Evolutionary conservation across 1,140 invertebrate genomes (phyloP).

Genomic region (Latrodectus geometricus): DNA sequence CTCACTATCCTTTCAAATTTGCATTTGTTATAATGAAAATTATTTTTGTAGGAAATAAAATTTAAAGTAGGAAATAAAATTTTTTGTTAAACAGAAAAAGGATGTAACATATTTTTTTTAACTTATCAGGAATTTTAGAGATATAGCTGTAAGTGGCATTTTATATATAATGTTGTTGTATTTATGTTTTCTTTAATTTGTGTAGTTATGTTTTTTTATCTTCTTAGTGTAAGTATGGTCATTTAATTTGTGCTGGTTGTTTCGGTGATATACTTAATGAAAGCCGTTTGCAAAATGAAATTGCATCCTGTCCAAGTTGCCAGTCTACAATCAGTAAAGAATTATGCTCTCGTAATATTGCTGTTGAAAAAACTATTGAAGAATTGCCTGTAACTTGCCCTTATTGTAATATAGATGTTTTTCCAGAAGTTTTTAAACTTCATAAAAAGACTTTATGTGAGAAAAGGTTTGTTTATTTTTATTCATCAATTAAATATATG

Average conservation of each 20-base stretch:
- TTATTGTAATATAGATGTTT: constrained; percentile 87
- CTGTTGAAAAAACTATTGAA: constrained; percentile 94
- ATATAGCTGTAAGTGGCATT: not conserved
- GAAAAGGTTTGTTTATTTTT: constrained; percentile 75
- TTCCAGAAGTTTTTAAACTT: constrained; percentile 84
- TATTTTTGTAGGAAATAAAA: not conserved
- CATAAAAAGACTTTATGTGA: constrained; percentile 89
- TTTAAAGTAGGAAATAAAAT: not conserved
- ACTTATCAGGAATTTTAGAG: no score
- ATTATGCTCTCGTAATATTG: constrained; percentile 75
- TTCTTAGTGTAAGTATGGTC: constrained; percentile 93
- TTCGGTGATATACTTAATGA: constrained; percentile 95
- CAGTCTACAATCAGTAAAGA: constrained; percentile 89
- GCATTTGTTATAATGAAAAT: not conserved
- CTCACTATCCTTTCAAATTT: no score
- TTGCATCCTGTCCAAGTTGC: constrained; percentile 93
- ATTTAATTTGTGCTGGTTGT: constrained; percentile 97
- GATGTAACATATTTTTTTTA: not conserved
- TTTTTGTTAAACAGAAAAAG: not conserved
- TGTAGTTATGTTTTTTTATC: not conserved
- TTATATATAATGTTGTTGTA: not conserved
- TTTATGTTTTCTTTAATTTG: not conserved
- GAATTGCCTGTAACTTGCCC: constrained; percentile 92
- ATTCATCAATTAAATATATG: no score
- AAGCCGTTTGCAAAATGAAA: constrained; percentile 90